These are phyloP conservation scores for Seriola quinqueradiata DNA, from an alignment of 2,113 vertebrate species.

Conservation along the genomic window DNA sequence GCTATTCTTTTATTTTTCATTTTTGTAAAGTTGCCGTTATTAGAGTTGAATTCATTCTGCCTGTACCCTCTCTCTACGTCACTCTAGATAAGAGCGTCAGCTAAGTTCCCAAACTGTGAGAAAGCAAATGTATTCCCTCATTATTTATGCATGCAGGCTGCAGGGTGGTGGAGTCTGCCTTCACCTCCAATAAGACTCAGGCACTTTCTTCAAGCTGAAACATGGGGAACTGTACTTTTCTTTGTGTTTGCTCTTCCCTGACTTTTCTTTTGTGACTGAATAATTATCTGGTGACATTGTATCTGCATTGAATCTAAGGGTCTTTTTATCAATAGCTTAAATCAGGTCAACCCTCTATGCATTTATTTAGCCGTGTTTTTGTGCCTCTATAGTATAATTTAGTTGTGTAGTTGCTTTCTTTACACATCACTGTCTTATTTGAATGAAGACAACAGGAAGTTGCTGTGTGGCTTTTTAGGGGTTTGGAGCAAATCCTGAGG, in stretches of 20 bases:
- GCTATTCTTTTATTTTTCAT: background rate
- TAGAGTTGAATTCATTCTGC: background rate
- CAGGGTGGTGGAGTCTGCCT: conserved; percentile 44
- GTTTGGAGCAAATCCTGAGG: no score
- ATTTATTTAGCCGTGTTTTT: background rate
- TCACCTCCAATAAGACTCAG: conserved; percentile 59
- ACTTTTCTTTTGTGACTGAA: background rate
- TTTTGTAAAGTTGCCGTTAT: background rate
- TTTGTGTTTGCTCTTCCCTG: conserved; percentile 1
- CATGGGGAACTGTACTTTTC: conserved; percentile 7
- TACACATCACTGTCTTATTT: no score
- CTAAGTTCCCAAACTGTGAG: conserved; percentile 38
- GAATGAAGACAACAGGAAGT: no score
- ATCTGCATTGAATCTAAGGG: background rate
- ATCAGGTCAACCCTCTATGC: background rate
- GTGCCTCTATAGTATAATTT: no score
- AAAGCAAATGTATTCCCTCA: conserved; percentile 36
- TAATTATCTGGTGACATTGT: background rate
- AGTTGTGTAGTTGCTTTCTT: no score
- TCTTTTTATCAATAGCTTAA: background rate
- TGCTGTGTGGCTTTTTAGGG: no score
- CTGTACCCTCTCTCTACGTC: background rate
- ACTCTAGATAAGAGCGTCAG: conserved; percentile 24
- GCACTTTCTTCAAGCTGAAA: conserved; percentile 45
- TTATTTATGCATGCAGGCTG: conserved; percentile 59